Conservation (phyloP, 2,113 vertebrate species). For the Tragelaphus buxtoni region DNA sequence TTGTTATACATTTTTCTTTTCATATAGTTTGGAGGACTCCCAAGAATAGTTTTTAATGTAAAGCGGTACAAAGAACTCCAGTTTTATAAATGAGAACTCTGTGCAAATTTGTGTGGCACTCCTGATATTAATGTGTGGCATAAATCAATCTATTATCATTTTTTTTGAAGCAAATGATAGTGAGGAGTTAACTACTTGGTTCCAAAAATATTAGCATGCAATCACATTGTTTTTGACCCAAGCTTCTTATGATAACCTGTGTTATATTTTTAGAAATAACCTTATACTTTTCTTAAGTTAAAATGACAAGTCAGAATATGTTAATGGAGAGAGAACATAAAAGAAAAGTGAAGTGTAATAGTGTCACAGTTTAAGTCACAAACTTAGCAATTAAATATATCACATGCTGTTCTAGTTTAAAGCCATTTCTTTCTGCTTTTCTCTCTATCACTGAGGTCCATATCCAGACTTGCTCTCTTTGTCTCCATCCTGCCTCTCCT, state of each 20-base stretch:
- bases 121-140: background rate
- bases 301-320: conserved; percentile 50
- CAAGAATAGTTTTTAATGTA: background rate
- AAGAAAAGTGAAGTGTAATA: background rate
- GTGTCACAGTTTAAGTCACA: conserved; percentile 36
- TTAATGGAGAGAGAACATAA: conserved; percentile 29
- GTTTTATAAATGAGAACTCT: background rate
- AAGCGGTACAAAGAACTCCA: background rate
- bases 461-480: background rate
- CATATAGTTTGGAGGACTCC: background rate
- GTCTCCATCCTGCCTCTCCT: background rate
- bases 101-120: background rate
- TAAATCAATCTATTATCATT: background rate
- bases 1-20: background rate
- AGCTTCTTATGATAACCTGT: conserved; percentile 9
- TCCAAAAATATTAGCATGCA: conserved; percentile 25
- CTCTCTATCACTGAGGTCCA: background rate
- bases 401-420: background rate
- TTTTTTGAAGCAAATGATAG: background rate
- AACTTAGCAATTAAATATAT: background rate
- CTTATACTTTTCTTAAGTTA: conserved; percentile 49
- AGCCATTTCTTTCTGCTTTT: background rate
- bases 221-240: conserved; percentile 43
- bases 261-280: conserved; percentile 55
- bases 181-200: background rate